Percentiles rank a stretch among this genome's conserved stretches.
Conservation (phyloP, 1,140 invertebrate species). For the Zophobas morio region DNA sequence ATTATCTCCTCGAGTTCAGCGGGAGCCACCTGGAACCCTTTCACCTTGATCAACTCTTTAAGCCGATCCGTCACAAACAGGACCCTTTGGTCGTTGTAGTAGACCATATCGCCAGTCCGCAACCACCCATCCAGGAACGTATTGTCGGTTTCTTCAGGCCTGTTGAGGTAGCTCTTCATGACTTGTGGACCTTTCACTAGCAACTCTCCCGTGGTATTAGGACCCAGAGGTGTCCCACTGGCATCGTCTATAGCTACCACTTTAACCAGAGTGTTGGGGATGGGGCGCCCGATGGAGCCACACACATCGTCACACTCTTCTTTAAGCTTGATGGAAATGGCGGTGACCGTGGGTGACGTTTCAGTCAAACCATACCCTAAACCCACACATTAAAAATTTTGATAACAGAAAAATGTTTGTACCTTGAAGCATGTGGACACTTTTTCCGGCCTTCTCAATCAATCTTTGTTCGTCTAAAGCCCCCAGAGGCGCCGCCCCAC, state of each 20-base stretch:
- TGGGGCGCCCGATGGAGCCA: conserved; percentile 74
- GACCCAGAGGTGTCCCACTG: conserved; percentile 69
- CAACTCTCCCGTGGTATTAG: conserved; percentile 75
- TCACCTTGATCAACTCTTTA: conserved; percentile 87
- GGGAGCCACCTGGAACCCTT: conserved; percentile 83
- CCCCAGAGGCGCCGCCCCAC: conserved; percentile 81
- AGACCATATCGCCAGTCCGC: conserved; percentile 84
- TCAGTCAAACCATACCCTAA: conserved; percentile 80
- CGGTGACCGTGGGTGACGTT: conserved; percentile 69
- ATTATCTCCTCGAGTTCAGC: conserved; percentile 84
- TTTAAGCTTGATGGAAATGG: conserved; percentile 64
- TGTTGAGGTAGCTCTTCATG: conserved; percentile 82
- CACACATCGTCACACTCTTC: conserved; percentile 53
- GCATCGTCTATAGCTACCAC: conserved; percentile 74
- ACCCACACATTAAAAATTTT: neutral
- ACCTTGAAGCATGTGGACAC: conserved; percentile 67
- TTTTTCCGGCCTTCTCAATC: conserved; percentile 66
- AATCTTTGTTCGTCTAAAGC: conserved; percentile 73
- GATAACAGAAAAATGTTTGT: conserved; percentile 40
- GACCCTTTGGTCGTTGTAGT: conserved; percentile 77
- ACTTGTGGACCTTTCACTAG: conserved; percentile 77
- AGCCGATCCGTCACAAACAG: conserved; percentile 83
- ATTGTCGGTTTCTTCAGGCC: conserved; percentile 76
- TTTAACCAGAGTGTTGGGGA: conserved; percentile 77
- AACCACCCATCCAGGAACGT: conserved; percentile 79